Base-by-base conservation (phyloP, 2,113 vertebrate genomes). In the Sakesphorus luctuosus region DNA sequence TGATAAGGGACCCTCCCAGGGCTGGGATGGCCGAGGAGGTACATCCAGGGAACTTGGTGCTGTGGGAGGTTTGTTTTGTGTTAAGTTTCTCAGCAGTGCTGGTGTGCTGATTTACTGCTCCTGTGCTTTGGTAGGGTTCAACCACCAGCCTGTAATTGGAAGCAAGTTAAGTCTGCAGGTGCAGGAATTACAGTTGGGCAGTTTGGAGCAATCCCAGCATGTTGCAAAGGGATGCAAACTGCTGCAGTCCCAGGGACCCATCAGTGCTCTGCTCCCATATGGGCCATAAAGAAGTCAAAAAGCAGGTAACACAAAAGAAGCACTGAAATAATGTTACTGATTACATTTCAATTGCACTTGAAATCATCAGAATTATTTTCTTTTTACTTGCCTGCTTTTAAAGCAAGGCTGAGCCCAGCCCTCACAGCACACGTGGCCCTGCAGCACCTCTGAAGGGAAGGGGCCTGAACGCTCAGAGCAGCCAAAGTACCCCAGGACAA, bases 401-500 rank as follows among this genome's bases (percentile, higher is more conserved):
- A 33, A 87, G 46, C 43, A n/a, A 23, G 55, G 26, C 49, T 68
- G 58, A 76, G 25, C 62, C 15, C 58, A 50, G 33, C 14, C 26
- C 6, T 19, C 29, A 26, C 1, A 3, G 7, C 61, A 33, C 1
- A 9, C 0, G 0, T 43, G 40, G 43, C 38, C 17, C 23, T 2
- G 19, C 8, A 24, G 23, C 18, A 13, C 26, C n/a, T 36, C 36
- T 0, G 0, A 47, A 38, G 4, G 9, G 33, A 69, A 61, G 29
- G 76, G 35, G 6, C 13, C 25, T 46, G 66, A 75, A 16, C 0
- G 1, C 50, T 11, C 62, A 0, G 0, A 75, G 33, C 44, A 55
- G 61, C 40, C 24, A 29, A 46, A 69, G n/a, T 5, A 18, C 7
- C 52, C 35, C 58, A 47, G 47, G n/a, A 84, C 33, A 69, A 81